These are phyloP conservation scores for Pheosia tremula DNA, from an alignment of 2,888 invertebrate species.

Conservation along the genomic window DNA sequence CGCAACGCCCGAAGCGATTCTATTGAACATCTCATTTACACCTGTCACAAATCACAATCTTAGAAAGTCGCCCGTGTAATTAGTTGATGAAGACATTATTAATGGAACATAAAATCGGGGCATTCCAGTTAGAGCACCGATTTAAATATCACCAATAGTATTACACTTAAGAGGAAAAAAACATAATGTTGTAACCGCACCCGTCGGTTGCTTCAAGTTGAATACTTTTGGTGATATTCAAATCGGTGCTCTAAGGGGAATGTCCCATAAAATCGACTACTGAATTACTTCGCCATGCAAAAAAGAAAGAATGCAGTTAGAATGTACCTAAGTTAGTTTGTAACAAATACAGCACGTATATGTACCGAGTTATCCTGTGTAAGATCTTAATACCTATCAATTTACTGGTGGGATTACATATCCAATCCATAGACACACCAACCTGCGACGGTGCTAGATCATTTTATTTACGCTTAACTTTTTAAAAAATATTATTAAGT, in stretches of 20 bases:
- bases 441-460: background rate
- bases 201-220: too few species aligned
- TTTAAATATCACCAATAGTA: too few species aligned
- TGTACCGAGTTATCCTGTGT: background rate
- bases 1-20: conserved; percentile 50
- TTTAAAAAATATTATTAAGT: background rate
- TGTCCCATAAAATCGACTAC: conserved; percentile 29
- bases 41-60: conserved; percentile 54
- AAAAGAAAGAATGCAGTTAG: background rate
- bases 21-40: conserved; percentile 56
- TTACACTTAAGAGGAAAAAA: too few species aligned
- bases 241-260: too few species aligned
- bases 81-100: conserved; percentile 44
- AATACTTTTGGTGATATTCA: too few species aligned
- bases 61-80: conserved; percentile 49
- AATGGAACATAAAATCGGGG: conserved; percentile 27
- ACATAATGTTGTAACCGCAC: too few species aligned
- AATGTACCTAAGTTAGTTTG: background rate
- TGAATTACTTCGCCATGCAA: conserved; percentile 23
- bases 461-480: background rate
- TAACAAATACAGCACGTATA: background rate
- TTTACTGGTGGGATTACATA: background rate
- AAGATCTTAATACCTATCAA: background rate
- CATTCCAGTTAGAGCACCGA: too few species aligned
- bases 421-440: background rate